Base-by-base conservation (phyloP, 2,888 invertebrate genomes). In the Cylloceria caligata region DNA sequence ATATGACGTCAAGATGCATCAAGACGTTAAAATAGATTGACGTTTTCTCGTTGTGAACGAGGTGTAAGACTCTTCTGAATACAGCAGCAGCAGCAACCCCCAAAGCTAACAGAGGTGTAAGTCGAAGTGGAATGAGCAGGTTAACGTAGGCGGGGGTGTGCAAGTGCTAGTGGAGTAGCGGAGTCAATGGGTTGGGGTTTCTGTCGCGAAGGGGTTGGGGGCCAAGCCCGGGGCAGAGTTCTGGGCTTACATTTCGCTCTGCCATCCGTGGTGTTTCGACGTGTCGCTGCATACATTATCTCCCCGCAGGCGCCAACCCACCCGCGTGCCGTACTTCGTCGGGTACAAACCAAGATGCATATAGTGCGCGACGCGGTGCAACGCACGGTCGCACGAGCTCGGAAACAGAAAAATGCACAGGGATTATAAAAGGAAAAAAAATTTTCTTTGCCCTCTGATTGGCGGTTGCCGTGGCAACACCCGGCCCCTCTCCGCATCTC, bases 391-490 rank as follows among this genome's bases (percentile, higher is more conserved):
- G 75, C 82, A 57, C 85, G 81, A 77, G 81, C 81, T 77, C 80
- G 81, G 83, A 81, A 82, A 81, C 24, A 79, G 27, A 19, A 60
- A 68, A 55, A 39, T 39, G 57, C 39, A 24, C 45, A 16, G 27
- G 24, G 60, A 30, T 24, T 34, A 11, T n/a, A 52, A 34, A 60
- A 90, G 88, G 90, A 88, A 90, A 91, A 91, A n/a, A 90, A 90
- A 91, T 92, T 92, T 91, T 92, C 92, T 92, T 91, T 90, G 90
- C 88, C 87, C 88, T 92, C 90, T 91, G 92, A 93, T 93, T 93
- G 92, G 92, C 91, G 92, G 92, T 93, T 92, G 92, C 92, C 92
- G 89, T 92, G 89, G 92, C 92, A 93, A 93, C 92, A 91, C 91
- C 91, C 90, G 89, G 87, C 65, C 76, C 67, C 78, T 68, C 65